A percentile compares a stretch with the other conserved stretches of the same genome.
Conservation (phyloP, 2,797 vertebrate species). For the Thunnus albacares region DNA sequence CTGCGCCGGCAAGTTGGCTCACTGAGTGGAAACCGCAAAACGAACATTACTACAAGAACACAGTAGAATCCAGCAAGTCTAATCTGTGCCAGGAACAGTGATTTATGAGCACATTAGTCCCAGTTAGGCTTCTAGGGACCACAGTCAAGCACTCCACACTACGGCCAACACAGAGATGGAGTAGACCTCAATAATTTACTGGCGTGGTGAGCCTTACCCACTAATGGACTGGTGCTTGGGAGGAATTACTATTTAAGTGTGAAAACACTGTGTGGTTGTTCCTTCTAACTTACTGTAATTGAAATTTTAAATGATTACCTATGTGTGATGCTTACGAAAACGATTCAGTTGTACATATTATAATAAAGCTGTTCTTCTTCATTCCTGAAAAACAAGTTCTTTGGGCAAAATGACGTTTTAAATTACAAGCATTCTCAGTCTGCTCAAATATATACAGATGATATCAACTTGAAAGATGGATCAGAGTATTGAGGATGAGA, state of each 20-base stretch:
- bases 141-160: conserved; percentile 58
- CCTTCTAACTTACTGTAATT: conserved; percentile 3
- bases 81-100: conserved; percentile 66
- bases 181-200: conserved; percentile 70
- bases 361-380: conserved; percentile 1
- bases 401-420: background rate
- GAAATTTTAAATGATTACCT: conserved; percentile 10
- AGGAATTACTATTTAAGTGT: conserved; percentile 42
- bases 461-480: background rate
- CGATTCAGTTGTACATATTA: background rate
- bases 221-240: conserved; percentile 59
- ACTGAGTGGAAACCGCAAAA: conserved; percentile 57
- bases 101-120: conserved; percentile 80
- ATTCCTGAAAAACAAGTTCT: background rate
- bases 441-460: background rate
- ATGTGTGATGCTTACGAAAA: conserved; percentile 10
- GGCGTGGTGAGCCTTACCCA: conserved; percentile 36
- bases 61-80: conserved; percentile 54
- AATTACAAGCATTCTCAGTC: background rate
- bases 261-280: conserved; percentile 38
- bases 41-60: conserved; percentile 59
- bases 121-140: conserved; percentile 64
- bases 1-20: conserved; percentile 51
- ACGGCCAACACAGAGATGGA: conserved; percentile 68
- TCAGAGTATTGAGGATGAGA: background rate